Percentiles rank a stretch among this genome's conserved stretches.
These are phyloP conservation scores for Euplexia lucipara DNA, from an alignment of 2,888 invertebrate species.

Conservation along the genomic window DNA sequence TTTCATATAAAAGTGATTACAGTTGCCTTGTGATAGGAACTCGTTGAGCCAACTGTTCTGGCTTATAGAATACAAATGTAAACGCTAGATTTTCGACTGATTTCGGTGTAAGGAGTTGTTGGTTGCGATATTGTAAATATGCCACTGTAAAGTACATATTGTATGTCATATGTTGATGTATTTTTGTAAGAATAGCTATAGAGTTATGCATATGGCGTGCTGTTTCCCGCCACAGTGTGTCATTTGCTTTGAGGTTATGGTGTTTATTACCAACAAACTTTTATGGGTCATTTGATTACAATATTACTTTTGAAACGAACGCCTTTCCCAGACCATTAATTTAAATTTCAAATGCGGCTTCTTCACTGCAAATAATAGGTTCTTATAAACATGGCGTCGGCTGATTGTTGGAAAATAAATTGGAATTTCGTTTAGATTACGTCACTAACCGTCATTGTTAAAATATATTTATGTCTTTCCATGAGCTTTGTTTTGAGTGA, in stretches of 20 bases:
- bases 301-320: neutral
- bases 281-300: neutral
- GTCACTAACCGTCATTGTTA: slow-evolving; percentile 26
- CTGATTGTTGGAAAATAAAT: slow-evolving; percentile 8
- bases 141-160: slow-evolving; percentile 45
- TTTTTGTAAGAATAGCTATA: slow-evolving; percentile 49
- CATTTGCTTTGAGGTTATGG: slow-evolving; percentile 31
- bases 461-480: slow-evolving; percentile 17
- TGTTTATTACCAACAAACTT: slow-evolving; percentile 46
- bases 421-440: slow-evolving; percentile 14
- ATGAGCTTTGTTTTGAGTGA: slow-evolving; percentile 24
- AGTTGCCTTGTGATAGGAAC: slow-evolving; percentile 51
- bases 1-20: slow-evolving; percentile 21
- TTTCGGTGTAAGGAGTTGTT: slow-evolving; percentile 68
- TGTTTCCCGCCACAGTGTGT: slow-evolving; percentile 38
- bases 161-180: slow-evolving; percentile 43
- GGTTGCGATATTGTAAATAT: slow-evolving; percentile 46
- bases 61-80: slow-evolving; percentile 43
- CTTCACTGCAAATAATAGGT: slow-evolving; percentile 21
- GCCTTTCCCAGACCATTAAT: neutral
- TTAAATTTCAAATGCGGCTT: slow-evolving; percentile 21
- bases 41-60: slow-evolving; percentile 58
- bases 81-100: slow-evolving; percentile 77
- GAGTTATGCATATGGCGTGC: slow-evolving; percentile 13
- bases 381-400: slow-evolving; percentile 7